Evolutionary conservation across 2,797 vertebrate species (phyloP), one percentile per base, ranked within the genome.

Genomic region (Melanotaenia parkinsoni): DNA sequence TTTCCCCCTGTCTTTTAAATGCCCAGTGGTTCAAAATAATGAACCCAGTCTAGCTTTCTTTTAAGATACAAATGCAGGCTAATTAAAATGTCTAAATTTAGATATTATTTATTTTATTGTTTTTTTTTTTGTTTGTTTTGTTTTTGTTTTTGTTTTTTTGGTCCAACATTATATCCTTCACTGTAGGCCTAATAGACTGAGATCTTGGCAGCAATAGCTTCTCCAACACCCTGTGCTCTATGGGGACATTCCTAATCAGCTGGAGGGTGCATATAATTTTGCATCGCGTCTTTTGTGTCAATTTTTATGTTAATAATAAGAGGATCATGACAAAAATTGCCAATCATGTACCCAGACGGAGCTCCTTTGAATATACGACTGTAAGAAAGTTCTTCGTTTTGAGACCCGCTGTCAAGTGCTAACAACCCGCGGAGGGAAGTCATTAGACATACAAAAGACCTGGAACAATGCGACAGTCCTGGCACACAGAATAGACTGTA

Each of bases 291-390:
- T 95, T 95, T 95, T 91, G 93, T 97, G 97, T 98, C 97, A 98
- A 96, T 97, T 97, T 95, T 96, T 96, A 97, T 97, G 96, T 97
- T 98, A 98, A 99, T 99, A 98, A 99, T 96, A 96, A 98, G 97
- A 96, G 98, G 96, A 98, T 99, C 97, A 99, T 99, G 96, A 98
- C 96, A 97, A 98, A 99, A 99, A 99, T 99, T 97, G 97, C 97
- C 97, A 99, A 98, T 99, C 97, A 98, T 98, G 96, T 96, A 98
- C 97, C 96, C 95, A 97, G 97, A 98, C 96, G 96, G 96, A 98
- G 96, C 96, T 97, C 93, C 96, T 97, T 96, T 97, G 96, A 97
- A 98, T 96, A 96, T 96, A 93, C 91, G 96, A 95, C 96, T 96
- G 95, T 92, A 95, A 94, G 96, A 95, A 97, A 98, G 96, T 97